Conservation (phyloP, 2,888 invertebrate genomes). For the Xestobium rufovillosum region DNA sequence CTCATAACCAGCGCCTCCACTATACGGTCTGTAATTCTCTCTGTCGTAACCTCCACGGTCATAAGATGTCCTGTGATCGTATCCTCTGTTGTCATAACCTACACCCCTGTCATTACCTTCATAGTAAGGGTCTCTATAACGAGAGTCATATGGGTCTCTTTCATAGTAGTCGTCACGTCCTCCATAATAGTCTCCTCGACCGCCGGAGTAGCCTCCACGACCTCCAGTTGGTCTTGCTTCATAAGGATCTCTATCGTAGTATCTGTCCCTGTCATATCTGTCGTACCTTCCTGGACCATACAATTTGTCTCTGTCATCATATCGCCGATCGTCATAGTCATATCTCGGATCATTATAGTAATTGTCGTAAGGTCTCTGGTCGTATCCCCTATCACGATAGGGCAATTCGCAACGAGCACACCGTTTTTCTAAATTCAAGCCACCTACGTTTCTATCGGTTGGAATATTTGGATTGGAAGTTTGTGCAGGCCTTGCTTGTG, state of each 20-base stretch:
- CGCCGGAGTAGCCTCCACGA: too few relatives aligned
- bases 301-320: not conserved
- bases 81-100: constrained; percentile 1
- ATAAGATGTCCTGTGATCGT: not conserved
- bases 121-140: not conserved
- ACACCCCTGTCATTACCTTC: constrained; percentile 2
- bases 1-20: not conserved
- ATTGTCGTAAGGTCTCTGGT: not conserved
- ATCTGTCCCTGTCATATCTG: not conserved
- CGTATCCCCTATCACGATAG: not conserved
- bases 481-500: not conserved
- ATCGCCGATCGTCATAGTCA: not conserved
- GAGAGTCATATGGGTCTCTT: not conserved
- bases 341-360: not conserved
- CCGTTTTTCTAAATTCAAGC: not conserved
- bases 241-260: constrained; percentile 3
- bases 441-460: too few relatives aligned
- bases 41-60: not conserved
- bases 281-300: too few relatives aligned
- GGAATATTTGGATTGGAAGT: not conserved
- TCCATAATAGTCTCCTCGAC: too few relatives aligned
- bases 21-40: not conserved
- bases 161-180: constrained; percentile 1
- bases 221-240: too few relatives aligned
- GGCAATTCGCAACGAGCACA: not conserved